phyloP scores from a whole-genome alignment of 2,797 vertebrate genomes.

The Enteromius viviparus region DNA sequence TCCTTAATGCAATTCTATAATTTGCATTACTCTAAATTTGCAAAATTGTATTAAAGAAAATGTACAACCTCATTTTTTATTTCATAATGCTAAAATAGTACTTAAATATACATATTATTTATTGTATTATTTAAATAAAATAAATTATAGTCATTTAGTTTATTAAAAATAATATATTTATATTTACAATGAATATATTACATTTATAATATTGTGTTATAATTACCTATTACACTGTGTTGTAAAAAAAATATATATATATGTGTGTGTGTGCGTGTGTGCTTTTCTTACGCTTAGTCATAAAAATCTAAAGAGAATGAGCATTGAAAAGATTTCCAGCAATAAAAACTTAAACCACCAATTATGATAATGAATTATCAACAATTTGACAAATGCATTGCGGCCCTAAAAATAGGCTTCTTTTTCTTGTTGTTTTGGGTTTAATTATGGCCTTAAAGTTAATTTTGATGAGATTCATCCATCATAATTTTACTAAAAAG shows the following conservation, averaged over 20 bases:
- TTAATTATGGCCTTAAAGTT: neutral
- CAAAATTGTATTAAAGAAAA: no score
- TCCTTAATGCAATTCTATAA: no score
- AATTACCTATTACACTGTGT: neutral
- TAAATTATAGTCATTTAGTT: neutral
- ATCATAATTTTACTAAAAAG: slow-evolving; percentile 12
- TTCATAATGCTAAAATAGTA: neutral
- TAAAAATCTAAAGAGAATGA: neutral
- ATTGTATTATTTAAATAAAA: neutral
- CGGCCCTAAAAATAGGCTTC: neutral
- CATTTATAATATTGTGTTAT: neutral
- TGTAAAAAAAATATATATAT: no score
- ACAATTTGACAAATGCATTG: neutral
- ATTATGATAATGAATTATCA: neutral
- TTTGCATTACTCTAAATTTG: no score
- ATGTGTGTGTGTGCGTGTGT: no score
- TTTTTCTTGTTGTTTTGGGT: neutral
- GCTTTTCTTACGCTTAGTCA: neutral
- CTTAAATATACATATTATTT: neutral
- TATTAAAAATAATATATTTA: neutral
- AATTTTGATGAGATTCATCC: neutral
- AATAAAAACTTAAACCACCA: neutral
- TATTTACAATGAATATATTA: neutral
- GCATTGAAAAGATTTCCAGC: neutral
- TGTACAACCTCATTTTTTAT: neutral